phyloP scores from a whole-genome alignment of 2,888 invertebrate species.

The Tipula unca region DNA sequence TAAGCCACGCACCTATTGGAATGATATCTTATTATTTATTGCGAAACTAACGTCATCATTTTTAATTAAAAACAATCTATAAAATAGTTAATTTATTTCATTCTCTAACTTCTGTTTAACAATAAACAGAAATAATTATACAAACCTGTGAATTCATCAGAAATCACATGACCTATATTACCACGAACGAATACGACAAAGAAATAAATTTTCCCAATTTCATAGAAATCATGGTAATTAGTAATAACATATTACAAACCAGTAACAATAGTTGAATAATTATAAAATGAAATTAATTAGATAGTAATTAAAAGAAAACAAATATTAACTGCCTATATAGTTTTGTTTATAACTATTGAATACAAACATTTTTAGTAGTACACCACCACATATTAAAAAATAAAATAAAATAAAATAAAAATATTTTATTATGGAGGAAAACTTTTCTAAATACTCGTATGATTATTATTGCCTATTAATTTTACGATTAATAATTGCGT shows the following conservation, averaged over 20 bases:
- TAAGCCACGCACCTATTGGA: too few species aligned
- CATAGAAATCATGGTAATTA: background rate
- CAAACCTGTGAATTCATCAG: too few species aligned
- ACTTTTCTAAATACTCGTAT: background rate
- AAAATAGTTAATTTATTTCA: too few species aligned
- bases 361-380: background rate
- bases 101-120: too few species aligned
- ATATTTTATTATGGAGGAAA: background rate
- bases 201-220: background rate
- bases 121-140: too few species aligned
- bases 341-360: background rate
- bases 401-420: background rate
- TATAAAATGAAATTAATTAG: background rate
- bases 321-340: background rate
- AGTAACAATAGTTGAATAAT: background rate
- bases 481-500: conserved; percentile 8
- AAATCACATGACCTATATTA: too few species aligned
- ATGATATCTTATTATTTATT: too few species aligned
- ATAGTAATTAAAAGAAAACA: background rate
- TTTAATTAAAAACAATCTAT: too few species aligned
- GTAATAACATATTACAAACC: background rate
- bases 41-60: too few species aligned
- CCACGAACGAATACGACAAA: too few species aligned
- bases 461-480: background rate
- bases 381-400: background rate